Percentiles rank a stretch among this genome's conserved stretches.
Conservation (phyloP, 2,113 vertebrate genomes). For the Stictonetta naevosa region DNA sequence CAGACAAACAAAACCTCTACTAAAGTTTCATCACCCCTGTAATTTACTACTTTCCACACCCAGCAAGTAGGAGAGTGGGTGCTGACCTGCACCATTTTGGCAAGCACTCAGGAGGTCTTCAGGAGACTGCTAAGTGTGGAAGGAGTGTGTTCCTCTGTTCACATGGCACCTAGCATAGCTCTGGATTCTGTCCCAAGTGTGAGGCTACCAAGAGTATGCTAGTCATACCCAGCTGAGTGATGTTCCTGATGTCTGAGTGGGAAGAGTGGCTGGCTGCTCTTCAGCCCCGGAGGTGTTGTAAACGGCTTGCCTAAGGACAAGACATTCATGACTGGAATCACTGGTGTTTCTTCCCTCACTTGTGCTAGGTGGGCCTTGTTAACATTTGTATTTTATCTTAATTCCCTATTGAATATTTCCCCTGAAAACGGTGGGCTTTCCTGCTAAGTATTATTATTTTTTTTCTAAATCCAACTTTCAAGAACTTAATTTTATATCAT, state of each 20-base stretch:
- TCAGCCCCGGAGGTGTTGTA: background rate
- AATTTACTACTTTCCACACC: background rate
- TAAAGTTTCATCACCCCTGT: too few relatives aligned
- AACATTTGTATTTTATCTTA: background rate
- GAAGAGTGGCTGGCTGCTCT: rapidly evolving
- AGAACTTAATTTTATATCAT: background rate
- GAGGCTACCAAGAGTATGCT: background rate
- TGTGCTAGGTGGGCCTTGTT: background rate
- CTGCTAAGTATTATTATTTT: background rate
- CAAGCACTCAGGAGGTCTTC: background rate
- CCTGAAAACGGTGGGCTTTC: background rate
- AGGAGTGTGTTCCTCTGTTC: background rate
- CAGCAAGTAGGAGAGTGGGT: background rate
- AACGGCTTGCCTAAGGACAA: background rate
- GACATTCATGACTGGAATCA: background rate
- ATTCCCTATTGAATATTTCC: background rate
- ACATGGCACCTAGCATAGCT: background rate
- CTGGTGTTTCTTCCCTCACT: background rate
- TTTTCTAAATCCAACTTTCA: background rate
- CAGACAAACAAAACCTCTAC: too few relatives aligned
- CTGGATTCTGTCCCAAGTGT: background rate
- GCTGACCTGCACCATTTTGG: background rate
- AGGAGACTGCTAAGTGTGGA: background rate
- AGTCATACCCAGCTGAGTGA: background rate
- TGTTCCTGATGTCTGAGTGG: background rate